A percentile compares a stretch with the other conserved stretches of the same genome.
Conservation (phyloP, 2,113 vertebrate genomes). For the Colius striatus region DNA sequence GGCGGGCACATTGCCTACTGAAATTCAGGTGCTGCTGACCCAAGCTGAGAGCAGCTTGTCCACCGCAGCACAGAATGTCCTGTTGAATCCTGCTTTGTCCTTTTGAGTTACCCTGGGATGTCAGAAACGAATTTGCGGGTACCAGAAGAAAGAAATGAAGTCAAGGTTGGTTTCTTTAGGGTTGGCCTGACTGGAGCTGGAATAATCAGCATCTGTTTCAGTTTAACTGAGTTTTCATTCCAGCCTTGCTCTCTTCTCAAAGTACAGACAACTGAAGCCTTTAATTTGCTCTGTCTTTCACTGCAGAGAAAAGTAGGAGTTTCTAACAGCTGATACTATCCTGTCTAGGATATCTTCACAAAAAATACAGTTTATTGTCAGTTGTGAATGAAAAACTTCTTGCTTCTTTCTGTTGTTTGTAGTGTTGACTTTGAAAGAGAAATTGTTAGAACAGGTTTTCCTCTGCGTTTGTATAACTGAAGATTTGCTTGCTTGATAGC, state of each 20-base stretch:
- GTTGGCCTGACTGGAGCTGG: background rate
- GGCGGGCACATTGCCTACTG: background rate
- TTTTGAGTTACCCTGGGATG: background rate
- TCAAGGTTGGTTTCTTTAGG: constrained; percentile 3
- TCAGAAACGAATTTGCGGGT: background rate
- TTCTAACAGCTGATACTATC: constrained; percentile 20
- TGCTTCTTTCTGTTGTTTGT: constrained; percentile 29
- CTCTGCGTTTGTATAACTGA: background rate
- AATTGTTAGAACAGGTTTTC: constrained; percentile 35
- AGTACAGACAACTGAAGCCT: constrained; percentile 41
- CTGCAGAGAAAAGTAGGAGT: constrained; percentile 30
- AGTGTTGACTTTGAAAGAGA: constrained; percentile 23
- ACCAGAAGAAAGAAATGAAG: background rate
- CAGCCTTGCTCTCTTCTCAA: constrained; percentile 29
- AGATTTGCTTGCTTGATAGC: constrained; percentile 11
- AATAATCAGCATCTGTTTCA: constrained; percentile 56
- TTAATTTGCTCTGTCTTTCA: constrained; percentile 45
- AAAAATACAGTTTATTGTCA: background rate
- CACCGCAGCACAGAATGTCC: background rate
- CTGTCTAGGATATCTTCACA: constrained; percentile 9
- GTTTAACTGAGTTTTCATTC: constrained; percentile 42
- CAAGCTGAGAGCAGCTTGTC: background rate
- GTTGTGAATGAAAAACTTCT: constrained; percentile 36
- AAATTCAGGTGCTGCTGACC: background rate
- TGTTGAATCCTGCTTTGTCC: background rate